Evolutionary conservation across 2,888 invertebrate genomes (phyloP).

Genomic region (Augiades crinisus): DNA sequence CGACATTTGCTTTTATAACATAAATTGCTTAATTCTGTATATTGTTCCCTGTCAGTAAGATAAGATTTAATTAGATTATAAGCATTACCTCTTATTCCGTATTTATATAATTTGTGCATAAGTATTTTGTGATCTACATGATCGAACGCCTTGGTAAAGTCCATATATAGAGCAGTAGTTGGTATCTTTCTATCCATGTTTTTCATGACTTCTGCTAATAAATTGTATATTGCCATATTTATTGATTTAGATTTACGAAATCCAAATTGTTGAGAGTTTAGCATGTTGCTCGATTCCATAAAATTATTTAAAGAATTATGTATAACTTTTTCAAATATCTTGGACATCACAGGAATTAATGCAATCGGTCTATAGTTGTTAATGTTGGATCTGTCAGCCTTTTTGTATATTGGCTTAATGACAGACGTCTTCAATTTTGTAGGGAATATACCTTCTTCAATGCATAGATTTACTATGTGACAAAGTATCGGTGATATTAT

Average conservation of each 20-base stretch:
- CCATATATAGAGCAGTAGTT: conserved; percentile 25
- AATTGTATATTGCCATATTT: conserved; percentile 13
- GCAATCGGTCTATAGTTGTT: conserved; percentile 22
- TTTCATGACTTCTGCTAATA: background rate
- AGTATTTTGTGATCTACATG: conserved; percentile 27
- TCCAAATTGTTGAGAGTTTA: conserved; percentile 10
- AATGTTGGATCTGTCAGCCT: background rate
- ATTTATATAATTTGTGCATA: conserved; percentile 13
- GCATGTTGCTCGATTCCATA: background rate
- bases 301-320: background rate
- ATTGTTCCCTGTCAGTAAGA: conserved; percentile 20
- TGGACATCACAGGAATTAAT: conserved; percentile 11
- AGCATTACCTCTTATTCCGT: conserved; percentile 13
- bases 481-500: background rate
- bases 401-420: conserved; percentile 14
- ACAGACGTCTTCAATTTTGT: conserved; percentile 13
- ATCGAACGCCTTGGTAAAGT: conserved; percentile 32
- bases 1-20: too few species aligned
- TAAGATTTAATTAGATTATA: conserved; percentile 27
- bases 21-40: conserved; percentile 20
- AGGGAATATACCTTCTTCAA: conserved; percentile 8
- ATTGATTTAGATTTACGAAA: conserved; percentile 13
- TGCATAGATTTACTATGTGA: conserved; percentile 18
- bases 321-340: conserved; percentile 17
- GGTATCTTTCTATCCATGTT: background rate